Conservation (phyloP, 1,140 invertebrate species). For the Papilio polyxenes region DNA sequence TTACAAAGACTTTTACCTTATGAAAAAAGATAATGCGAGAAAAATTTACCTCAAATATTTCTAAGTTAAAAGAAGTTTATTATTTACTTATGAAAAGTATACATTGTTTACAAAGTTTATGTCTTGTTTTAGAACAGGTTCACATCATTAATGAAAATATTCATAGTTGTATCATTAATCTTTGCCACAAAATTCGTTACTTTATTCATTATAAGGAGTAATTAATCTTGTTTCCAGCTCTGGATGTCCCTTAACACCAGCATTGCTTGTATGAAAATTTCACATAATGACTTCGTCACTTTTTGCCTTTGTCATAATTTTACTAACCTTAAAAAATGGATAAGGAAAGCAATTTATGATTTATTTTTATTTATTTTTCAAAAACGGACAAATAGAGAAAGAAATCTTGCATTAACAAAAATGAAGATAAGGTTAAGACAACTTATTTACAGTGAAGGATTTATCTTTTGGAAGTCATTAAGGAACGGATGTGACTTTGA, state of each 20-base stretch:
- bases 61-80: too few species aligned
- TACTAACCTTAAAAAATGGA: not conserved
- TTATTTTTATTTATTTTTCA: not conserved
- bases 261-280: constrained; percentile 2
- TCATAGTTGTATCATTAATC: not conserved
- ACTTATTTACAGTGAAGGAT: constrained; percentile 13
- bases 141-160: not conserved
- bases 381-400: not conserved
- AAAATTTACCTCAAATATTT: too few species aligned
- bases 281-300: not conserved
- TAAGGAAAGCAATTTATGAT: not conserved
- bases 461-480: constrained; percentile 31
- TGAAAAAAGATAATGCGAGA: too few species aligned
- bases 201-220: constrained; percentile 15
- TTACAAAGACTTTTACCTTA: not conserved
- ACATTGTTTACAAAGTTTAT: not conserved
- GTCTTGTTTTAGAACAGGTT: not conserved
- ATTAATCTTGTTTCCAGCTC: constrained; percentile 7
- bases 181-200: not conserved
- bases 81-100: too few species aligned
- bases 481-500: constrained; percentile 30
- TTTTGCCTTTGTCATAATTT: not conserved
- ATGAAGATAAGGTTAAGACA: not conserved
- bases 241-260: not conserved
- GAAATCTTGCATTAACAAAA: not conserved